Percentiles rank a stretch among this genome's conserved stretches.
Evolutionary conservation across 2,797 vertebrate species (phyloP).

Genomic region (Cossypha heuglini): DNA sequence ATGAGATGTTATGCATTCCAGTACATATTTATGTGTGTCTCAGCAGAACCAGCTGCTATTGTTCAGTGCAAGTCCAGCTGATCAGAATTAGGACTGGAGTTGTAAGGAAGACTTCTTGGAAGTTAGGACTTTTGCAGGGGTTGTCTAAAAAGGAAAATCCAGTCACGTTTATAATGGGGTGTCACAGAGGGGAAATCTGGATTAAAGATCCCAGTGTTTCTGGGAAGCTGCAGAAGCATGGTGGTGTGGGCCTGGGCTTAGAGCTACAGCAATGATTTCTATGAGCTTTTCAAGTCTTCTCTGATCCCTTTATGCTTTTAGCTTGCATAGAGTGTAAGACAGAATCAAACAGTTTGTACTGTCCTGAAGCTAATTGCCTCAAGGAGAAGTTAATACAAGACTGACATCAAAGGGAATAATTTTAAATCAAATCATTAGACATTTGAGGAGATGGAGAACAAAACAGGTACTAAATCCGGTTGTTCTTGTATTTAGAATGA

Average conservation of each 20-base stretch:
- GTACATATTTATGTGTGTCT: not conserved
- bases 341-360: not conserved
- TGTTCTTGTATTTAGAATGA: slow-evolving; percentile 28
- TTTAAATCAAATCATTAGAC: slow-evolving; percentile 45
- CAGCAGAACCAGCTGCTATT: not conserved
- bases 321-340: not conserved
- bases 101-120: not conserved
- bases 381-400: slow-evolving; percentile 4
- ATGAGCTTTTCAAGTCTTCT: not conserved
- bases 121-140: not conserved
- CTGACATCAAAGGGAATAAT: slow-evolving; percentile 52
- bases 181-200: not conserved
- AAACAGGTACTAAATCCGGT: slow-evolving; percentile 58
- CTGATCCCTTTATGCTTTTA: not conserved
- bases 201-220: not conserved
- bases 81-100: not conserved
- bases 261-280: not conserved
- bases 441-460: slow-evolving; percentile 28
- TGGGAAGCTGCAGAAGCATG: not conserved
- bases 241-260: not conserved
- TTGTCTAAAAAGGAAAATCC: not conserved
- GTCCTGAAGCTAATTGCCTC: slow-evolving; percentile 16
- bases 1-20: not conserved
- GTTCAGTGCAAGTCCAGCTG: not conserved
- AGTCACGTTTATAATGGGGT: not conserved